Conservation (phyloP, 2,888 invertebrate species). For the Helicoverpa assulta region DNA sequence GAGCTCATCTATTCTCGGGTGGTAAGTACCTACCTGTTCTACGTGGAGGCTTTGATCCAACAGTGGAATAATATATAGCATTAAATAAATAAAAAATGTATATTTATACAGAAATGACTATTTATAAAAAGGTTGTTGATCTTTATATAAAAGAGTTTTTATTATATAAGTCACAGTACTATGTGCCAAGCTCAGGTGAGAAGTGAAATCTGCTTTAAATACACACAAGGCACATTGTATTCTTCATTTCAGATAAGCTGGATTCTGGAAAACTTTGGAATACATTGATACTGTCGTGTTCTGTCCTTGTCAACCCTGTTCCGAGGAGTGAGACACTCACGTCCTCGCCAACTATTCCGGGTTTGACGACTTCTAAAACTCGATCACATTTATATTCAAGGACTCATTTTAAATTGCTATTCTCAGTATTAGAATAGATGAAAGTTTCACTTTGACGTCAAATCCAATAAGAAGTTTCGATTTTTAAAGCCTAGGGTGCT, state of each 20-base stretch:
- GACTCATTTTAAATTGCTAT: slow-evolving; percentile 61
- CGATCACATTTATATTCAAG: slow-evolving; percentile 65
- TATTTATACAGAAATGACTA: not conserved
- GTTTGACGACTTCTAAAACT: slow-evolving; percentile 65
- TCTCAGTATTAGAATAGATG: slow-evolving; percentile 56
- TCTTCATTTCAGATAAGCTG: slow-evolving; percentile 17
- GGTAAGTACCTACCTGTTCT: no score
- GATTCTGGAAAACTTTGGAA: slow-evolving; percentile 29
- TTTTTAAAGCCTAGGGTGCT: slow-evolving; percentile 38
- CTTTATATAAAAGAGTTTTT: not conserved
- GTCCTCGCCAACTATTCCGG: slow-evolving; percentile 59
- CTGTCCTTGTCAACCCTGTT: slow-evolving; percentile 51
- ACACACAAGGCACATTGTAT: slow-evolving; percentile 3
- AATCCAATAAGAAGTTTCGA: slow-evolving; percentile 43
- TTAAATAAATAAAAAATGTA: no score
- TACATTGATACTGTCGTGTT: slow-evolving; percentile 23
- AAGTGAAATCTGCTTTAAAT: not conserved
- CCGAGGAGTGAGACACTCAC: slow-evolving; percentile 53
- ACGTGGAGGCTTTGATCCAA: no score
- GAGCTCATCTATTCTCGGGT: no score
- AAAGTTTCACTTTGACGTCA: slow-evolving; percentile 53
- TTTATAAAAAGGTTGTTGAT: not conserved
- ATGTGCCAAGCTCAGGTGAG: not conserved
- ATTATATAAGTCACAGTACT: not conserved
- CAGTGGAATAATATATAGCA: no score